A percentile compares a stretch with the other conserved stretches of the same genome.
These are phyloP conservation scores for Bugula neritina DNA, from an alignment of 2,888 invertebrate genomes.

Conservation along the genomic window DNA sequence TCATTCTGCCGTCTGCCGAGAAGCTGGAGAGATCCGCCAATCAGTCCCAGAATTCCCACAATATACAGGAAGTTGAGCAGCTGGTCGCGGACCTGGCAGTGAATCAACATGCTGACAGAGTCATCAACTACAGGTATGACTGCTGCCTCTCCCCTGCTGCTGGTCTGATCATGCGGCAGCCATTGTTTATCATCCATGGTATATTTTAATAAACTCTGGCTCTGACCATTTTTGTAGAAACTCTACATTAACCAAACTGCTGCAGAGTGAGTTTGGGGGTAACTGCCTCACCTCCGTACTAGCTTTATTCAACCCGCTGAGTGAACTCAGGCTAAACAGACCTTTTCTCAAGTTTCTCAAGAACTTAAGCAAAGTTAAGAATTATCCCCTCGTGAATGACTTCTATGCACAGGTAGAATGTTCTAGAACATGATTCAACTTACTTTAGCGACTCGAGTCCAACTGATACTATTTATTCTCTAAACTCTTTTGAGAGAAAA, in stretches of 20 bases:
- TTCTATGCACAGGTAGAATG: constrained; percentile 44
- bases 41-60: constrained; percentile 36
- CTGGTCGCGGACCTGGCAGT: constrained; percentile 41
- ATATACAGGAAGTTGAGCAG: constrained; percentile 38
- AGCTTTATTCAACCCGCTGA: constrained; percentile 42
- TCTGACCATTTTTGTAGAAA: constrained; percentile 39
- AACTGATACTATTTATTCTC: too few species aligned
- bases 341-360: constrained; percentile 39
- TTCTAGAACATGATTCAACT: too few species aligned
- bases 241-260: constrained; percentile 42
- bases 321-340: constrained; percentile 35
- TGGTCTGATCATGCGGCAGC: too few species aligned
- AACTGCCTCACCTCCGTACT: constrained; percentile 48
- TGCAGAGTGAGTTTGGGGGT: constrained; percentile 47
- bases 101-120: constrained; percentile 44
- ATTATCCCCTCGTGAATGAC: constrained; percentile 49
- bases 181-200: too few species aligned
- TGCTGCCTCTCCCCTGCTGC: too few species aligned
- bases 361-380: constrained; percentile 43
- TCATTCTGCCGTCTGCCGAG: constrained; percentile 45
- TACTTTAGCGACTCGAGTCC: too few species aligned
- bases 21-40: constrained; percentile 38
- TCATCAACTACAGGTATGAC: constrained; percentile 45
- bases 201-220: too few species aligned
- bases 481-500: too few species aligned